phyloP scores from a whole-genome alignment of 1,140 invertebrate species.

The Sinella curviseta region DNA sequence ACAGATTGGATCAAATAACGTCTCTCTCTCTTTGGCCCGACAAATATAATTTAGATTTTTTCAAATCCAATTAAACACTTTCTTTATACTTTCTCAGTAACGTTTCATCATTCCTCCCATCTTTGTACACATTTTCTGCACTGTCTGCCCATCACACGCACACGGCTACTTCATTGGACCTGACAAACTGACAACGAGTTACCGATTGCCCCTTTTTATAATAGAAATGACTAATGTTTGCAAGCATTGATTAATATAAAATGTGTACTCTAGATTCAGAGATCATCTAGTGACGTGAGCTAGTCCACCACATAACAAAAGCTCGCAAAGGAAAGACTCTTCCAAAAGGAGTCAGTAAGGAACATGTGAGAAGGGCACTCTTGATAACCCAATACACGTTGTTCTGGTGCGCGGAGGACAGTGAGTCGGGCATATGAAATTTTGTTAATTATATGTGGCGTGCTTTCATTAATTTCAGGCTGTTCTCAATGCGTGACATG shows the following conservation, averaged over 20 bases:
- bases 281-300: no score
- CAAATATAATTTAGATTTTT: conserved; percentile 21
- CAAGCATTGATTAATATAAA: no score
- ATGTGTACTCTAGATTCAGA: no score
- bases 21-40: conserved; percentile 4
- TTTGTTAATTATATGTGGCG: conserved; percentile 18
- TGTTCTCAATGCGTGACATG: conserved; percentile 18
- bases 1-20: conserved; percentile 9
- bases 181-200: neutral
- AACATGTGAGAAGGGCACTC: no score
- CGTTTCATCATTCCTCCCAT: neutral
- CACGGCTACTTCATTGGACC: no score
- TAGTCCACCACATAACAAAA: no score
- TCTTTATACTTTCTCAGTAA: conserved; percentile 20
- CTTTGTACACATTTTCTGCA: no score
- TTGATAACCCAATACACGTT: no score
- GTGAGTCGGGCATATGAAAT: neutral
- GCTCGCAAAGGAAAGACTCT: no score
- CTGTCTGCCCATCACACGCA: no score
- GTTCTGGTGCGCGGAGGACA: no score
- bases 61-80: conserved; percentile 19
- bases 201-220: neutral
- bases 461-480: conserved; percentile 15
- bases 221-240: neutral
- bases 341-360: no score